Evolutionary conservation across 2,797 vertebrate genomes (phyloP), one percentile per base, ranked within the genome.

Genomic region (Halcyon chelicuti): DNA sequence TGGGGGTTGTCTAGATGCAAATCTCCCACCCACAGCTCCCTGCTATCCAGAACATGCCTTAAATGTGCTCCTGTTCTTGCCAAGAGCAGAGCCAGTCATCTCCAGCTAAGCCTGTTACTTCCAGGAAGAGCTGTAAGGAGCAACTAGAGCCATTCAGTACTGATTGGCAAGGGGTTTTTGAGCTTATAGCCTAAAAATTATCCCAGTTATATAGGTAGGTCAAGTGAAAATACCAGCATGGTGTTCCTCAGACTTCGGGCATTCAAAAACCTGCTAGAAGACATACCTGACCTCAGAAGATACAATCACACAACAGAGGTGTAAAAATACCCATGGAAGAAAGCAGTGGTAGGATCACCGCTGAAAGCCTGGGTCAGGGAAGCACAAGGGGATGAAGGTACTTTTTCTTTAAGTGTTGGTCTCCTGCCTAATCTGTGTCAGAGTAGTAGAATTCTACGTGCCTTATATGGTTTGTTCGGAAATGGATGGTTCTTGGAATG

Each of bases 401-500:
- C 51, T 94, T 72, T 49, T 74, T 13, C 57, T 57, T 67, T 26
- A 91, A 88, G 23, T 16, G 33, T 29, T 80, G 90, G 7, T 94
- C 42, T 67, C n/a, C 76, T 83, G 84, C 63, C 76, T 44, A n/a
- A 63, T 35, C 20, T 10, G 0, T 33, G 46, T 10, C 84, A 86
- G 86, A 11, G 0, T 33, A 42, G 47, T 39, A 62, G 26, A 74
- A 58, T 66, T 67, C 66, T 66, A 1, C 51, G 68, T 1, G 14
- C 94, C 86, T 93, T 95, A 90, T 62, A 90, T 42, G 81, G 91
- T 33, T 78, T 40, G 40, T 54, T 96, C 68, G 86, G 73, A 84
- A 88, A 85, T 33, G 39, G 57, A 66, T 33, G 47, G 51, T 33
- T 86, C 70, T 84, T 93, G 63, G 40, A 88, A 84, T 76, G 82